phyloP scores from a whole-genome alignment of 2,113 vertebrate species.

The Phalacrocorax brasilianus region DNA sequence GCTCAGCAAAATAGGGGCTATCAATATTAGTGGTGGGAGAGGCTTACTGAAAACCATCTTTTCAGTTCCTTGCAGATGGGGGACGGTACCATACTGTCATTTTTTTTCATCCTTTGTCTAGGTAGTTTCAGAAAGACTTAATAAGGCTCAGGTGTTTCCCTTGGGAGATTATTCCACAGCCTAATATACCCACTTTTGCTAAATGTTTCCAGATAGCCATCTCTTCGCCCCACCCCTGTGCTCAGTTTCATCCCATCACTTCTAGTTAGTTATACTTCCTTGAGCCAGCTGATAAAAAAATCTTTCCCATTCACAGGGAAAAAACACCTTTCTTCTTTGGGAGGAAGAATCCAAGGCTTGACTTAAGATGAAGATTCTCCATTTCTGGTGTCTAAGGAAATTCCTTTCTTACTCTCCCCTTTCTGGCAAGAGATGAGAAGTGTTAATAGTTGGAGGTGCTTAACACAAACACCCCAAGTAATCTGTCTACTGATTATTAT shows the following conservation, averaged over 20 bases:
- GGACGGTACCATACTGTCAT: background rate
- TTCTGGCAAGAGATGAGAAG: background rate
- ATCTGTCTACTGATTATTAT: background rate
- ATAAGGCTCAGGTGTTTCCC: background rate
- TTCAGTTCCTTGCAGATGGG: background rate
- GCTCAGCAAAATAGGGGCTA: background rate
- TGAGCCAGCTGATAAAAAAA: background rate
- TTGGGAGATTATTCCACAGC: background rate
- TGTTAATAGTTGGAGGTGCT: background rate
- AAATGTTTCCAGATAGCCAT: slow-evolving; percentile 47
- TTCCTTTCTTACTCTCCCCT: background rate
- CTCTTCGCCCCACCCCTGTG: background rate
- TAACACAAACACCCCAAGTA: background rate
- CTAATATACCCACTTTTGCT: slow-evolving; percentile 25
- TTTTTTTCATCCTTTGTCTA: background rate
- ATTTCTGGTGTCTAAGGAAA: background rate
- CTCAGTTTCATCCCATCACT: slow-evolving; percentile 1
- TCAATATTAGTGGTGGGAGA: background rate
- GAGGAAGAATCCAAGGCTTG: background rate
- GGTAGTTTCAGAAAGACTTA: background rate
- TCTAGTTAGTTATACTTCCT: slow-evolving; percentile 20
- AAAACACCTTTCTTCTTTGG: background rate
- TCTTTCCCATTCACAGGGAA: background rate
- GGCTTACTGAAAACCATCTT: background rate
- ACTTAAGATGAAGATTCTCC: background rate